Percentiles rank a stretch among this genome's conserved stretches.
Conservation (phyloP, 2,888 invertebrate genomes). For the Cancer borealis region DNA sequence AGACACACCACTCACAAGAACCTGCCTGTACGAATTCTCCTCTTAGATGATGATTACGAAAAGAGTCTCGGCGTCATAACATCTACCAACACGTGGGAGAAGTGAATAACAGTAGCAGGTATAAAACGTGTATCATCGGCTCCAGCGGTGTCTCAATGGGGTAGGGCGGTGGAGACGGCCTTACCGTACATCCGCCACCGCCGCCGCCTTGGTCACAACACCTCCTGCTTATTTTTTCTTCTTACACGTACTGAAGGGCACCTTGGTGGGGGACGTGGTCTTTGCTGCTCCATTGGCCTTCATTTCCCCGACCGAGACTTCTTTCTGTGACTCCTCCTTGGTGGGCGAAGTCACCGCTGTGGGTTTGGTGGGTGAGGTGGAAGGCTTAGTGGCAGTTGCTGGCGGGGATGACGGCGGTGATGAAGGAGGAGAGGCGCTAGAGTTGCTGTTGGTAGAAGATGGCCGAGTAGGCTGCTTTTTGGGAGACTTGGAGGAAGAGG, state of each 20-base stretch:
- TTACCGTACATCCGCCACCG: background rate
- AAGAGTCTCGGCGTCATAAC: background rate
- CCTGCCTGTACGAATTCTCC: slow-evolving; percentile 6
- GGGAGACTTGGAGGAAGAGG: slow-evolving; percentile 46
- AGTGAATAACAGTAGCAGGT: slow-evolving; percentile 27
- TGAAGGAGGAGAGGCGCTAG: slow-evolving; percentile 10
- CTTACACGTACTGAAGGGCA: slow-evolving; percentile 51
- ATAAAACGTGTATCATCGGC: slow-evolving; percentile 14
- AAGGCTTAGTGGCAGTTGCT: slow-evolving; percentile 44
- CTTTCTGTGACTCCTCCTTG: background rate
- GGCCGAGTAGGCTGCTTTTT: slow-evolving; percentile 47
- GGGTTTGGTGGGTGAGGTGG: slow-evolving; percentile 35
- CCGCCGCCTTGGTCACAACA: background rate
- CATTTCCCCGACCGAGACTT: slow-evolving; percentile 22
- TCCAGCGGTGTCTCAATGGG: background rate
- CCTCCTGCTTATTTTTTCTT: slow-evolving; percentile 59
- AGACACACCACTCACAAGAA: background rate
- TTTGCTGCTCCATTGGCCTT: slow-evolving; percentile 61
- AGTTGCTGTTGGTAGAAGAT: background rate
- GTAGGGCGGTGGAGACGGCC: background rate
- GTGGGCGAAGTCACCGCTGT: background rate
- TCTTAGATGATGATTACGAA: background rate
- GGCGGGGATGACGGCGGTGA: slow-evolving; percentile 62
- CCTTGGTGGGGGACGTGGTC: slow-evolving; percentile 48
- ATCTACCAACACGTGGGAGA: slow-evolving; percentile 20